Percentiles rank a stretch among this genome's conserved stretches.
Conservation (phyloP, 2,113 vertebrate genomes). For the Mola mola region DNA sequence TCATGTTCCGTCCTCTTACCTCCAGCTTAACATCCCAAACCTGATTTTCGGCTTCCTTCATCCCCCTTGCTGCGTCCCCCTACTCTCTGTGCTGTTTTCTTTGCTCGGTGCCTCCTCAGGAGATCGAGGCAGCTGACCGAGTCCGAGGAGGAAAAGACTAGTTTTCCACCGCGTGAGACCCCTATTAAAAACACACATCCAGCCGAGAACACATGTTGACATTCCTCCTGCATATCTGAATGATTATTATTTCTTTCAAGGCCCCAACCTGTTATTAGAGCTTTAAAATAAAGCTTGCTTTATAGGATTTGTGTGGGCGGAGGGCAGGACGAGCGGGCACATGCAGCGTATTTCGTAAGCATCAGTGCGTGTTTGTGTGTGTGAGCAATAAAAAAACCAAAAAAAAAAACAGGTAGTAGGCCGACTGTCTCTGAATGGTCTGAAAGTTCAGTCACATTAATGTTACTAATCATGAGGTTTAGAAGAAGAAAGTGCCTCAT, state of each 20-base stretch:
- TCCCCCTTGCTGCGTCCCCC: neutral
- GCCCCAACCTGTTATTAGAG: constrained; percentile 64
- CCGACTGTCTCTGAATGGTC: too few relatives aligned
- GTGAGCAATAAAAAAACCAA: too few relatives aligned
- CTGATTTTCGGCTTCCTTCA: too few relatives aligned
- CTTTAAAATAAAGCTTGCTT: constrained; percentile 65
- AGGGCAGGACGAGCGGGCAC: too few relatives aligned
- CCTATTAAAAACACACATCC: constrained; percentile 52
- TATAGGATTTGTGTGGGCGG: constrained; percentile 45
- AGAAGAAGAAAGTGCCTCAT: too few relatives aligned
- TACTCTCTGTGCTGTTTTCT: constrained; percentile 17
- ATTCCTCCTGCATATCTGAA: constrained; percentile 69
- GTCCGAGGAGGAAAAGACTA: constrained; percentile 39
- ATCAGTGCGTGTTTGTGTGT: too few relatives aligned
- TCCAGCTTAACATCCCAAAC: too few relatives aligned
- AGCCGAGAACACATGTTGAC: constrained; percentile 64
- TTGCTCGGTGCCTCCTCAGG: constrained; percentile 30
- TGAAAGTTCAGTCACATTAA: too few relatives aligned
- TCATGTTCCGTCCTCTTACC: too few relatives aligned
- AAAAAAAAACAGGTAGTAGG: too few relatives aligned
- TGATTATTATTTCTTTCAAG: constrained; percentile 70
- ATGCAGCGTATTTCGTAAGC: too few relatives aligned
- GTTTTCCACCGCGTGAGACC: constrained; percentile 46
- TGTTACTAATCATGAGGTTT: too few relatives aligned
- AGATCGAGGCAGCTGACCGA: constrained; percentile 34